These are phyloP conservation scores for Hemitrygon akajei DNA, from an alignment of 2,797 vertebrate genomes.

Conservation along the genomic window DNA sequence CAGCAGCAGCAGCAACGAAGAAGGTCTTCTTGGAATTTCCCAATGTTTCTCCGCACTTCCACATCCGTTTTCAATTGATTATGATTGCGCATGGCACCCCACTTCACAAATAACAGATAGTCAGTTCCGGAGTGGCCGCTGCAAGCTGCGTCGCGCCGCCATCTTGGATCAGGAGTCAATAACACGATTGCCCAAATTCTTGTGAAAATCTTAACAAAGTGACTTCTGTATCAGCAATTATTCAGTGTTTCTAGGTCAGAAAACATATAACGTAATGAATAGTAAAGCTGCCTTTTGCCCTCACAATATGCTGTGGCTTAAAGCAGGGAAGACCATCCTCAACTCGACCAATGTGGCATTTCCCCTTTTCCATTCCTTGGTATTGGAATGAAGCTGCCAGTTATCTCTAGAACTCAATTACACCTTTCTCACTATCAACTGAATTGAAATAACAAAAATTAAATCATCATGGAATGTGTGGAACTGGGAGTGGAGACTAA, in stretches of 20 bases:
- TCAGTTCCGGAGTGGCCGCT: too few species aligned
- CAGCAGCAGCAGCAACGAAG: too few species aligned
- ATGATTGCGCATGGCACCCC: too few species aligned
- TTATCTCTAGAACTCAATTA: not conserved
- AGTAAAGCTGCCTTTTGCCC: not conserved
- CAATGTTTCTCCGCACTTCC: too few species aligned
- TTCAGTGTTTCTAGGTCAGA: not conserved
- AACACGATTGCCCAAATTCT: not conserved
- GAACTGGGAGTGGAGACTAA: not conserved
- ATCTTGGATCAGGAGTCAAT: too few species aligned
- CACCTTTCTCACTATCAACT: not conserved
- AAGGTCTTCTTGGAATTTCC: too few species aligned
- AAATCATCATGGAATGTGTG: not conserved
- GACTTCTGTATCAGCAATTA: not conserved
- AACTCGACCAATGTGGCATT: not conserved
- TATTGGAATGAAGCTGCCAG: not conserved
- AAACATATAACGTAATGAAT: not conserved
- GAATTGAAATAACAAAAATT: not conserved
- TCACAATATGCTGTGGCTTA: not conserved
- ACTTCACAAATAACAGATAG: too few species aligned
- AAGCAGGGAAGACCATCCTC: not conserved
- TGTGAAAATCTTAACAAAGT: not conserved
- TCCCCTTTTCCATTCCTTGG: not conserved
- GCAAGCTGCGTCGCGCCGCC: too few species aligned
- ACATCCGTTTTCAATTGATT: too few species aligned